Evolutionary conservation across 2,113 vertebrate species (phyloP).

Genomic region (Festucalex cinctus): DNA sequence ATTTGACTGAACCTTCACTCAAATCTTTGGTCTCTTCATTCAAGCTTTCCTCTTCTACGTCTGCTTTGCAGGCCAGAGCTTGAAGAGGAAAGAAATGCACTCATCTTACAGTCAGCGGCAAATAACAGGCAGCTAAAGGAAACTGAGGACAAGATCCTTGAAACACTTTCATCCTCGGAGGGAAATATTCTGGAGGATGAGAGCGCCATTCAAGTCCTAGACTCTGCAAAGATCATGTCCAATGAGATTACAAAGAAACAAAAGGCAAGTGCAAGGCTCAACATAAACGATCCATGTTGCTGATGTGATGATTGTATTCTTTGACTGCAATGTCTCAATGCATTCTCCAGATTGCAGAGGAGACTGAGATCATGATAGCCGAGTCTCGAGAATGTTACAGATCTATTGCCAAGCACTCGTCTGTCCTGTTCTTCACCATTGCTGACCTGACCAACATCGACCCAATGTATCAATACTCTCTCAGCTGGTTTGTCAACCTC

Average conservation of each 20-base stretch:
- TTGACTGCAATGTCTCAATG: conserved; percentile 2
- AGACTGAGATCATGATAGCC: conserved; percentile 89
- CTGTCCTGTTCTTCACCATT: conserved; percentile 92
- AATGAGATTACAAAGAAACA: conserved; percentile 93
- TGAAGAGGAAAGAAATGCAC: conserved; percentile 89
- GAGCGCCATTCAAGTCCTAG: conserved; percentile 86
- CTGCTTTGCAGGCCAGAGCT: conserved; percentile 82
- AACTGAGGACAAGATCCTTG: conserved; percentile 90
- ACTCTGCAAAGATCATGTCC: conserved; percentile 92
- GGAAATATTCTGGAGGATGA: conserved; percentile 97
- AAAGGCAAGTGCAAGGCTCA: conserved; percentile 70
- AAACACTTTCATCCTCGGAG: conserved; percentile 88
- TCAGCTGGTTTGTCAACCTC: conserved; percentile 93
- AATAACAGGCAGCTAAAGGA: conserved; percentile 94
- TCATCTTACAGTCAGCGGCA: conserved; percentile 92
- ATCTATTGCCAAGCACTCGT: conserved; percentile 88
- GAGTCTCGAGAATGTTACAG: conserved; percentile 93
- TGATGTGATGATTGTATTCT: neutral
- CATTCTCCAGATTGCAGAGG: conserved; percentile 83
- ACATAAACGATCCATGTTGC: neutral
- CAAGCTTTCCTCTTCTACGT: conserved; percentile 1
- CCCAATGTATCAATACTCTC: conserved; percentile 98
- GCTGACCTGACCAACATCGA: conserved; percentile 93
- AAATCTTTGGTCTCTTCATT: neutral
- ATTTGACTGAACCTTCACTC: neutral